Base-by-base conservation (phyloP, 2,113 vertebrate species). In the Aepyceros melampus region DNA sequence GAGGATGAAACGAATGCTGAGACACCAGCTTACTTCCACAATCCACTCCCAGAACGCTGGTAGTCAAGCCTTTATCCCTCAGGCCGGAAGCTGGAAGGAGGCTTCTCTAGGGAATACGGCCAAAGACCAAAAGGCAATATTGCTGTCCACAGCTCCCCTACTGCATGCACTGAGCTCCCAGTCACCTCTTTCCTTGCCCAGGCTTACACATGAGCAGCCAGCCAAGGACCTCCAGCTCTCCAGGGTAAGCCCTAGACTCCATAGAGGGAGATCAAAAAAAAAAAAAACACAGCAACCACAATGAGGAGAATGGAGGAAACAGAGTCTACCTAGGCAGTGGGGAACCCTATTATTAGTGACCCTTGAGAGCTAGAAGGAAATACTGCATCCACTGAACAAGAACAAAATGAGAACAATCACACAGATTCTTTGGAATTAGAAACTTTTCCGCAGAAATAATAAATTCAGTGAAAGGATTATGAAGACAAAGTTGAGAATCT, bases 81-180 rank as follows among this genome's bases (percentile, higher is more conserved):
- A 21, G 74, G 40, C 33, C 58, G 84, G 60, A 83, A 5, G 21
- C 0, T 62, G 58, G 49, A 14, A 74, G 36, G 8, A 17, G 8
- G 58, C 76, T 62, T 84, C 53, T 85, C 45, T 29, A 25, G 36
- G 31, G 49, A 76, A 31, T n/a, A n/a, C n/a, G n/a, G 51, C 45
- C 78, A 56, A 58, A 49, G 43, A n/a, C 31, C 5, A 29, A 71
- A 17, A 74, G 40, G 49, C 21, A 19, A 9, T 2, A 23, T 71
- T 23, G 6, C 23, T 2, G 21, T 83, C 51, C 84, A 58, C 0
- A 5, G 31, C 23, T 12, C 19, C 13, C 11, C 15, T 6, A 14
- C 31, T 31, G n/a, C 43, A 25, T 6, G 17, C 12, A 4, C 5
- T 0, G 0, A 45, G 36, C 27, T 62, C 78, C 51, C 2, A n/a